Conservation (phyloP, 2,888 invertebrate genomes). For the Agonum fuliginosum region DNA sequence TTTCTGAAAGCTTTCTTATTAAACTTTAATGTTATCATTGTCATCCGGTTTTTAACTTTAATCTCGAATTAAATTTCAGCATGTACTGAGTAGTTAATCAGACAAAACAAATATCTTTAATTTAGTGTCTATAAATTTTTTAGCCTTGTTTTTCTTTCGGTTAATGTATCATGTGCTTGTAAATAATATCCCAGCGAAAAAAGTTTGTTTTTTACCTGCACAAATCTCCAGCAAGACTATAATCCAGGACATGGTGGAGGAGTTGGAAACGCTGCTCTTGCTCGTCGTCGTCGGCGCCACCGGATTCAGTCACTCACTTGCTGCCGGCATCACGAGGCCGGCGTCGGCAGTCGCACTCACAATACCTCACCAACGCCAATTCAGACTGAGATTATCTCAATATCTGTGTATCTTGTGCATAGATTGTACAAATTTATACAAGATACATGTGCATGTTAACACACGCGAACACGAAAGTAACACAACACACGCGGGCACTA, state of each 20-base stretch:
- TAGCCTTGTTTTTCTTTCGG: too few relatives aligned
- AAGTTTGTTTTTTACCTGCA: too few relatives aligned
- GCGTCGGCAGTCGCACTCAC: constrained; percentile 30
- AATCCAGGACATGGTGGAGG: constrained; percentile 67
- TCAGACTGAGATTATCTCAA: constrained; percentile 19
- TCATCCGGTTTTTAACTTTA: too few relatives aligned
- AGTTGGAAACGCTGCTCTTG: not conserved
- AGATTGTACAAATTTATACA: constrained; percentile 60
- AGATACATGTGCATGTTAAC: constrained; percentile 48
- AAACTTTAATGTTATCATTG: too few relatives aligned
- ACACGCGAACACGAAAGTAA: not conserved
- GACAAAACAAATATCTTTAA: too few relatives aligned
- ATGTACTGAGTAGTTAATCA: too few relatives aligned
- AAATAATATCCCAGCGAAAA: too few relatives aligned
- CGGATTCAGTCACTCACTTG: constrained; percentile 44
- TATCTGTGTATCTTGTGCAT: constrained; percentile 58
- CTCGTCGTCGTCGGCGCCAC: constrained; percentile 34
- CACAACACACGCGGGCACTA: constrained; percentile 9
- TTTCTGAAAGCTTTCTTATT: too few relatives aligned
- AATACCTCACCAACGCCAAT: constrained; percentile 15
- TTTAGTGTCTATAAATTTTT: too few relatives aligned
- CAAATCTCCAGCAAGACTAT: constrained; percentile 68
- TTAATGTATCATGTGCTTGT: too few relatives aligned
- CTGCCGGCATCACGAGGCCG: constrained; percentile 47
- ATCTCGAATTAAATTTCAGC: too few relatives aligned